Percentiles rank a stretch among this genome's conserved stretches.
Conservation (phyloP, 1,140 invertebrate species). For the Scaptomyza graminum region DNA sequence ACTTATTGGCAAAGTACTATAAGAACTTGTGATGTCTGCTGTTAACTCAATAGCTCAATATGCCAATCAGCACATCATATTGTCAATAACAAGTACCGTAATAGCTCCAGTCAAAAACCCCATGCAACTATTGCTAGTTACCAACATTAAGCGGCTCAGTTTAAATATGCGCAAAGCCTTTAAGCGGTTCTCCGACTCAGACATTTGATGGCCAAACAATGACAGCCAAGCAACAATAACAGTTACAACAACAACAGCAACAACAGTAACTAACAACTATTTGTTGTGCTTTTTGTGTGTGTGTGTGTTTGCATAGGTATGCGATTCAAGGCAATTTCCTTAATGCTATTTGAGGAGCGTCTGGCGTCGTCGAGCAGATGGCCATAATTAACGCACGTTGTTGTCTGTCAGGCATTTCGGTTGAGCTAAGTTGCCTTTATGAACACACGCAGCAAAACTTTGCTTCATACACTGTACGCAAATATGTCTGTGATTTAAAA, state of each 20-base stretch:
- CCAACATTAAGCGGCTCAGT: slow-evolving; percentile 38
- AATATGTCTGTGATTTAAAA: neutral
- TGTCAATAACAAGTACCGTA: slow-evolving; percentile 26
- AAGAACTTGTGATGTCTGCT: neutral
- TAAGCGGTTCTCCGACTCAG: slow-evolving; percentile 57
- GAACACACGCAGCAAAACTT: slow-evolving; percentile 40
- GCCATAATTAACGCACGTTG: slow-evolving; percentile 81
- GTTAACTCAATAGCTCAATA: slow-evolving; percentile 30
- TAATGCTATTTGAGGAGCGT: slow-evolving; percentile 70
- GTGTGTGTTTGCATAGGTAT: slow-evolving; percentile 64
- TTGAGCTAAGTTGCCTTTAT: slow-evolving; percentile 29
- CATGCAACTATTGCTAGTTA: slow-evolving; percentile 25
- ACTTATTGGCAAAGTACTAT: too few species aligned
- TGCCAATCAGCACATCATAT: slow-evolving; percentile 35
- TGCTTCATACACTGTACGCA: slow-evolving; percentile 10
- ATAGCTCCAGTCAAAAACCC: slow-evolving; percentile 6
- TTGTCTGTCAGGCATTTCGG: slow-evolving; percentile 51
- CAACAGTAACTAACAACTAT: slow-evolving; percentile 19
- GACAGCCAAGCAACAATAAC: slow-evolving; percentile 40
- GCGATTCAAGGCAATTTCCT: slow-evolving; percentile 73
- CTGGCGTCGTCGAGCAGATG: slow-evolving; percentile 63
- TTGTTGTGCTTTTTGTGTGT: neutral
- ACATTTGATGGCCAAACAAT: slow-evolving; percentile 63
- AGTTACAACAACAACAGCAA: slow-evolving; percentile 36
- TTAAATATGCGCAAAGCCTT: slow-evolving; percentile 70